These are phyloP conservation scores for Drosophila elegans DNA, from an alignment of 1,140 invertebrate genomes.

Conservation along the genomic window DNA sequence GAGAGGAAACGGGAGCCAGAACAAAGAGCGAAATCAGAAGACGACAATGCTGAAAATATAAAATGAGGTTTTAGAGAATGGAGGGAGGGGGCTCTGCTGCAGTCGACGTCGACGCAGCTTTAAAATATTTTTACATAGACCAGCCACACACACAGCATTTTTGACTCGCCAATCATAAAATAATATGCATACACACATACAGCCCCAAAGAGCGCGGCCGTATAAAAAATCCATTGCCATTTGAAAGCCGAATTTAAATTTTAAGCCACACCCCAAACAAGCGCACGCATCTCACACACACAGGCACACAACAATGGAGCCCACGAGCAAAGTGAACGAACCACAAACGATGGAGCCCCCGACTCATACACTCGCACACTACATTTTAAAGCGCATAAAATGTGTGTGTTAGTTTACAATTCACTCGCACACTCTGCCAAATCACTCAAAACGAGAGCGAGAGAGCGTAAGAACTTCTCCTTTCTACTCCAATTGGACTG, in stretches of 20 bases:
- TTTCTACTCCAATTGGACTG: constrained; percentile 29
- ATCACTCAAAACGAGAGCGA: constrained; percentile 24
- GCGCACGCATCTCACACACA: constrained; percentile 71
- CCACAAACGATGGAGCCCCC: constrained; percentile 50
- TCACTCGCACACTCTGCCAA: constrained; percentile 45
- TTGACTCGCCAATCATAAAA: constrained; percentile 79
- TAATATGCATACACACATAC: constrained; percentile 77
- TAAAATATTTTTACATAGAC: constrained; percentile 82
- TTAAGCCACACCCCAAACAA: constrained; percentile 83
- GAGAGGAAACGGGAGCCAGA: constrained; percentile 33
- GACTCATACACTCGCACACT: constrained; percentile 28
- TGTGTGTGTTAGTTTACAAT: constrained; percentile 57
- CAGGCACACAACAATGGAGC: constrained; percentile 62
- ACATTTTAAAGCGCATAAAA: constrained; percentile 81
- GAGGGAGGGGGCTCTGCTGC: constrained; percentile 33
- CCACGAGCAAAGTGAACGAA: constrained; percentile 51
- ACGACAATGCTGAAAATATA: constrained; percentile 48
- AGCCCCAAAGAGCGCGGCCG: constrained; percentile 50
- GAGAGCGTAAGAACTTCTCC: constrained; percentile 34
- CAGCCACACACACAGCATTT: constrained; percentile 35
- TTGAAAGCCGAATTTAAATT: constrained; percentile 83
- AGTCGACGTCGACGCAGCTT: constrained; percentile 75
- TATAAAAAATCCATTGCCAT: constrained; percentile 77
- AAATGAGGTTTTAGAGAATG: background rate
- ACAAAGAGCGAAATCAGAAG: constrained; percentile 66